Base-by-base conservation (phyloP, 2,113 vertebrate genomes). In the Gila orcuttii region DNA sequence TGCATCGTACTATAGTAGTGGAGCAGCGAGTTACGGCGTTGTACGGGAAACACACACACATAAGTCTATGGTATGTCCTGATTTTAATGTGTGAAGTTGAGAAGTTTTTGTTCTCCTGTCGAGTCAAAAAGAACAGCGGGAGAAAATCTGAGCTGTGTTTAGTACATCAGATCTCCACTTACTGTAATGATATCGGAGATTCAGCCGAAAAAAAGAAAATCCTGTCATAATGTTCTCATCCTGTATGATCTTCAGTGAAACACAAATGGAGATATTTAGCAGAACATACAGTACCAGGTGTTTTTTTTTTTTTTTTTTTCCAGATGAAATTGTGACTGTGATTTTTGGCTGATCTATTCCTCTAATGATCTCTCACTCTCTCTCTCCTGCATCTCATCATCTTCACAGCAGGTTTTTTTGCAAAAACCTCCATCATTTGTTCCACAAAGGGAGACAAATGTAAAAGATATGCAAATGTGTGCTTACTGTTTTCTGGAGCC, bases 391-490 rank as follows among this genome's bases (percentile, higher is more conserved):
- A 28, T 28, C 79, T 81, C 79, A 66, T 81, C 39, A 66, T 42
- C 79, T 66, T 81, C 39, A 66, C 79, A 81, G 79, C 79, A 50
- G 79, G 79, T 81, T 42, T 25, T 81, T 42, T 25, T 81, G 75
- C 79, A 50, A 28, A 28, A 81, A 81, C 39, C 79, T 81, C 59
- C 15, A 8, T 81, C 79, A 66, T 81, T 81, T 81, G 60, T 81
- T 66, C 17, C 79, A 66, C 79, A 31, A 45, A 66, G 59, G 42
- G 79, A 66, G 39, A 66, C 60, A 66, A 66, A 66, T 66, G 60
- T 47, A 47, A 47, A 66, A 31, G 36, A 66, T 64, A 66, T 81
- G 79, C 60, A 81, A 66, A 81, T 81, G 42, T 31, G 45, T 21
- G 42, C 79, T 64, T 62, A 64, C 39, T 31, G 79, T 81, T 66